phyloP scores from a whole-genome alignment of 2,888 invertebrate genomes.

The Eupithecia dodoneata region DNA sequence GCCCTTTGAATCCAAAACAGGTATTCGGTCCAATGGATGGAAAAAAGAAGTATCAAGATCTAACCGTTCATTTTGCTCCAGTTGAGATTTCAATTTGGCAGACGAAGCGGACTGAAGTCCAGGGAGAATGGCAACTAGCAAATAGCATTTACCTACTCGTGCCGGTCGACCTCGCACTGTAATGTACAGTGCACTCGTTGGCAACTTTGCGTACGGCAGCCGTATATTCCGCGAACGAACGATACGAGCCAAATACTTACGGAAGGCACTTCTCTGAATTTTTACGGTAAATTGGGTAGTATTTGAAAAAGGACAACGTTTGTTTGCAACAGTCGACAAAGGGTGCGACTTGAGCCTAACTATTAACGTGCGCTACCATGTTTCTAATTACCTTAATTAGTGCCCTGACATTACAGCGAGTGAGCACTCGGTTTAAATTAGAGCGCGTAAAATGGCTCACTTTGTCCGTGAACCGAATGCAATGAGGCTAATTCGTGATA shows the following conservation, averaged over 20 bases:
- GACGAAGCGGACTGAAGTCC: constrained; percentile 64
- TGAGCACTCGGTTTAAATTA: constrained; percentile 75
- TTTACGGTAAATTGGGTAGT: constrained; percentile 19
- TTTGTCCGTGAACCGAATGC: constrained; percentile 75
- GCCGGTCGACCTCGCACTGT: constrained; percentile 59
- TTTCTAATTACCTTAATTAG: constrained; percentile 79
- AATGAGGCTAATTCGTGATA: constrained; percentile 77
- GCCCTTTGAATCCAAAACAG: constrained; percentile 54
- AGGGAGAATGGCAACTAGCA: constrained; percentile 70
- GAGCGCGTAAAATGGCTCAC: constrained; percentile 72
- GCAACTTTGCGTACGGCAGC: constrained; percentile 44
- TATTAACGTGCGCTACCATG: constrained; percentile 66
- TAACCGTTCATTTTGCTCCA: constrained; percentile 67
- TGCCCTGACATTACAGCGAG: constrained; percentile 70
- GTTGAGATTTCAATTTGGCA: constrained; percentile 77
- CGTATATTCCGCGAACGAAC: constrained; percentile 52
- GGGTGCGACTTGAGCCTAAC: constrained; percentile 47
- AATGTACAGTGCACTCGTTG: constrained; percentile 65
- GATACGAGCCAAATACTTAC: constrained; percentile 37
- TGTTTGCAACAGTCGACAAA: constrained; percentile 27
- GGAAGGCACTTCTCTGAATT: constrained; percentile 37
- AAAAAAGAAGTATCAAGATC: constrained; percentile 57
- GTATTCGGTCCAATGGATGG: constrained; percentile 41
- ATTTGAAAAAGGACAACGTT: constrained; percentile 7
- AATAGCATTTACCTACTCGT: constrained; percentile 73